Base-by-base conservation (phyloP, 2,797 vertebrate genomes). In the Staurois parvus region DNA sequence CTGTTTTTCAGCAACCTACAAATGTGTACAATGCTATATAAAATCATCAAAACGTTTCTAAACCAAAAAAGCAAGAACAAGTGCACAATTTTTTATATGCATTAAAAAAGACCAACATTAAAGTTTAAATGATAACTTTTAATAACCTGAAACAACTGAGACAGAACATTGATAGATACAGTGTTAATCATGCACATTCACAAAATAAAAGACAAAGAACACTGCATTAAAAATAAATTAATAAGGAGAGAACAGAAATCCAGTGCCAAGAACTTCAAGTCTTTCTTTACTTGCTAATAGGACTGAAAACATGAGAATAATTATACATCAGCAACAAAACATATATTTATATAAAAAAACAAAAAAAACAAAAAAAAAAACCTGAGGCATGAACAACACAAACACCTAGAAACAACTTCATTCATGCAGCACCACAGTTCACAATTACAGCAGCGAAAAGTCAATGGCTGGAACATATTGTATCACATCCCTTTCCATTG, bases 161-260 rank as follows among this genome's bases (percentile, higher is more conserved):
- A 98, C 96, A 95, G 93, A 95, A 97, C 96, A 96, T 94, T 95
- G 96, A 97, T 95, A 97, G 95, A 94, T 93, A 95, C 96, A 96
- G 95, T 96, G 97, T 94, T 96, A 91, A 96, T 97, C 98, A 99
- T 99, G 98, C 98, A 97, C 95, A 96, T 97, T 93, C 93, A 94
- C 93, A 91, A 92, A 93, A 94, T 91, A 92, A 90, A 91, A 91
- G 48, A 93, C 90, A 97, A 96, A 96, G 92, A 88, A 97, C 94
- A 95, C 94, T 93, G 92, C 95, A 93, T 88, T 90, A 94, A 93
- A 92, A 91, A 87, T 40, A 86, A 87, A 91, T 91, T 90, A 91
- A 90, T 91, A 91, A 94, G 52, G 52, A 59, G 24, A 59, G 52
- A 59, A 59, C 2, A 4, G 26, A 26, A 93, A 92, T 92, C 93